phyloP scores from a whole-genome alignment of 2,113 vertebrate genomes.

The Grantiella picta region DNA sequence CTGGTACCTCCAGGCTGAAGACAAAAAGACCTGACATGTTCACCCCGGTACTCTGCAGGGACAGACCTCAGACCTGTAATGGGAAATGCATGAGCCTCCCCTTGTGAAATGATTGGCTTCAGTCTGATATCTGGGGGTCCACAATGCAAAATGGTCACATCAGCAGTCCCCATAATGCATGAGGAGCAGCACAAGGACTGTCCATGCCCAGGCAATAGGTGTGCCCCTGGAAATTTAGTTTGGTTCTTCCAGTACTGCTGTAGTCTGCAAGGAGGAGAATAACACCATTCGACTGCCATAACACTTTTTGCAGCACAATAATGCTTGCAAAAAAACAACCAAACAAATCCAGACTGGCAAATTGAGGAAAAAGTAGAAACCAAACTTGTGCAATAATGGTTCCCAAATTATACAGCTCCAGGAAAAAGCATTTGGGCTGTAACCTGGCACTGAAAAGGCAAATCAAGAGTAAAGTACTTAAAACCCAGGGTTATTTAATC shows the following conservation, averaged over 20 bases:
- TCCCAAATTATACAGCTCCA: neutral
- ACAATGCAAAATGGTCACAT: accelerated
- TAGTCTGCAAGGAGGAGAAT: neutral
- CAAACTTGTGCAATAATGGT: neutral
- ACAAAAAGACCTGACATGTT: neutral
- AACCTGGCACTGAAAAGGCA: neutral
- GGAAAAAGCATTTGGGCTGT: neutral
- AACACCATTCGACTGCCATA: neutral
- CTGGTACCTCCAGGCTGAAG: neutral
- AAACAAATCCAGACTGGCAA: neutral
- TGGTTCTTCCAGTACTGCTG: neutral
- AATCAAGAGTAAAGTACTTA: neutral
- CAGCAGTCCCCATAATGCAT: neutral
- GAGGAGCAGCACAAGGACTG: neutral
- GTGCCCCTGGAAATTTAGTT: neutral
- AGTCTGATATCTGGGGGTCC: neutral
- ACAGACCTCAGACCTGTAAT: neutral
- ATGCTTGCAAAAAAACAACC: neutral
- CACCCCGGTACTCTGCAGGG: neutral
- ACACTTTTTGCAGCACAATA: neutral
- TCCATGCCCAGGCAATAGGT: neutral
- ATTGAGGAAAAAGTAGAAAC: neutral
- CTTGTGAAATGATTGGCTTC: neutral
- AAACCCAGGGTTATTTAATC: neutral
- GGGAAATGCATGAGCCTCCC: neutral